Evolutionary conservation across 1,140 invertebrate genomes (phyloP), one percentile per base, ranked within the genome.

Genomic region (Nomia melanderi): DNA sequence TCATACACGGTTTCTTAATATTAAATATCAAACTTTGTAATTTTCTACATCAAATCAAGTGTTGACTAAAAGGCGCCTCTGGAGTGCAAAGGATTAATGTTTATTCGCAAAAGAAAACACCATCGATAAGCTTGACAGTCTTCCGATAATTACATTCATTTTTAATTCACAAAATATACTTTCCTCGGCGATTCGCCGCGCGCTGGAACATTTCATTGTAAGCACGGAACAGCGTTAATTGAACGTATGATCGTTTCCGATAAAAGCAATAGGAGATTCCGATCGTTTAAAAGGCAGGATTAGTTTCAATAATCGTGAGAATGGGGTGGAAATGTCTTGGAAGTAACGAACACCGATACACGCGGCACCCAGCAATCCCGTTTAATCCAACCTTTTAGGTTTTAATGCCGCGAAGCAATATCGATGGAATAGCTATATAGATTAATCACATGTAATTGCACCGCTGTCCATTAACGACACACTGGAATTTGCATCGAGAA

Each of bases 401-500:
- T 66, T 64, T 74, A 74, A 66, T 33, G 12, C 47, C 0, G 33
- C 9, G 33, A 33, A 53, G 12, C 14, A 14, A 53, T 56, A 74
- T 74, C 72, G 72, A 41, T 60, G n/a, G 17, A 39, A 47, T 44
- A 11, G 20, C 59, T 31, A 53, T 64, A 73, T 27, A 41, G 71
- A 71, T 72, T 36, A 62, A 63, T 53, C 57, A 53, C 57, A 27
- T 31, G 70, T 62, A 72, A 72, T 62, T 62, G 57, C 29, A n/a
- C 31, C 17, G 1, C 27, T 17, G 41, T 39, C 17, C 70, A 29
- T 72, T 72, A 63, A 50, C 41, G 31, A 17, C 12, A n/a, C 9
- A 31, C 70, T 20, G 33, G 23, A 62, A 39, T 72, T 31, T 50
- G 11, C 70, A n/a, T 14, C 41, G 17, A 8, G 17, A 50, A 27